Conservation (phyloP, 1,140 invertebrate genomes). For the Drosophila tani region DNA sequence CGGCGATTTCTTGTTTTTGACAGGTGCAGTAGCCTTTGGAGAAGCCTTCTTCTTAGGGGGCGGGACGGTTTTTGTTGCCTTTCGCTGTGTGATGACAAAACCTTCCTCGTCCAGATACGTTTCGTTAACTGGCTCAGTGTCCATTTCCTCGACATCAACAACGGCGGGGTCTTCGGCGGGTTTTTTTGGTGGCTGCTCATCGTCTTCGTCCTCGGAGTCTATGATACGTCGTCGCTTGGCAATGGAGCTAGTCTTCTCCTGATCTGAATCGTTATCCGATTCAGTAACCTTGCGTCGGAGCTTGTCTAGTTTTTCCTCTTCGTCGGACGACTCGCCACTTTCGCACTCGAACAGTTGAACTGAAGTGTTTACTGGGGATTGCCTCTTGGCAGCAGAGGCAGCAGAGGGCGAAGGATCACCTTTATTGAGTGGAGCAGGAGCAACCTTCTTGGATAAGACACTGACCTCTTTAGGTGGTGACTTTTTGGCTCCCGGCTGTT, state of each 20-base stretch:
- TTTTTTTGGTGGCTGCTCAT: conserved; percentile 71
- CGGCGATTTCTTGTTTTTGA: conserved; percentile 55
- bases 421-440: neutral
- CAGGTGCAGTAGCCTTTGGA: conserved; percentile 25
- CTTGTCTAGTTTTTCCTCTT: conserved; percentile 76
- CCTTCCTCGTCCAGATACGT: conserved; percentile 81
- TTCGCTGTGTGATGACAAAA: conserved; percentile 75
- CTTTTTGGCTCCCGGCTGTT: conserved; percentile 47
- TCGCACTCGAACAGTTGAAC: conserved; percentile 67
- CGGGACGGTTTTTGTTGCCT: conserved; percentile 48
- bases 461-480: conserved; percentile 16
- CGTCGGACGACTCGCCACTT: conserved; percentile 69
- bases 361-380: conserved; percentile 59
- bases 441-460: neutral
- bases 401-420: neutral
- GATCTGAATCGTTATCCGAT: conserved; percentile 63
- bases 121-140: conserved; percentile 57
- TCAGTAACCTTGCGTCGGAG: conserved; percentile 65
- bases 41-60: conserved; percentile 48
- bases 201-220: conserved; percentile 77
- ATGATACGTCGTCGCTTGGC: conserved; percentile 73
- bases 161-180: conserved; percentile 23
- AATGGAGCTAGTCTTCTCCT: conserved; percentile 26
- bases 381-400: conserved; percentile 40
- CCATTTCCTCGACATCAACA: conserved; percentile 46